Evolutionary conservation across 2,888 invertebrate genomes (phyloP), one percentile per base, ranked within the genome.

Genomic region (Phaedon cochleariae): DNA sequence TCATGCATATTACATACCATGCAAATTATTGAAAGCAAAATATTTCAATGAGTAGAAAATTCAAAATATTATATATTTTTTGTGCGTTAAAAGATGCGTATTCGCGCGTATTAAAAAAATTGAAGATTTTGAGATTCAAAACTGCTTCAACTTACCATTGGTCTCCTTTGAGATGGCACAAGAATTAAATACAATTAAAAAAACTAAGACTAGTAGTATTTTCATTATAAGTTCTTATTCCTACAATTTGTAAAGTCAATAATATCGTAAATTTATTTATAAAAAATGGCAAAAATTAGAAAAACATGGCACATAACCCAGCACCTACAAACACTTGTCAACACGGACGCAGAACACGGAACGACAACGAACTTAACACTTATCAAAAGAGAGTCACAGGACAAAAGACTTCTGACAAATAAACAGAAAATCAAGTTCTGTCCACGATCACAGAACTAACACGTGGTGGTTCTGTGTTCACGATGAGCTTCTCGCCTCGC

Each of bases 91-190:
- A n/a, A n/a, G n/a, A n/a, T n/a, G n/a, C n/a, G n/a, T n/a, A n/a
- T n/a, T n/a, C n/a, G n/a, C n/a, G n/a, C n/a, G n/a, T n/a, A n/a
- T n/a, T n/a, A 29, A 12, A 54, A 49, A 59, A 41, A 62, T 57
- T 54, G 49, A 61, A 34, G 49, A 62, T 57, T 64, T 18, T 62
- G 57, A 20, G 20, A 17, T 52, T 59, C 2, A 9, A 41, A 15
- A n/a, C 3, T 15, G 6, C 2, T 4, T 15, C 41, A 41, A 41
- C 70, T 61, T 64, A 73, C 73, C 73, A 53, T 59, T 67, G 58
- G 59, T 55, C 37, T 65, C 65, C 58, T 67, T 62, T 34, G 67
- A 45, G 1, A 64, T 17, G 6, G 26, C 37, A 61, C 62, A 57
- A 55, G 51, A 54, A 52, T 59, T 37, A 59, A 64, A 65, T 31